A percentile compares a stretch with the other conserved stretches of the same genome.
phyloP scores from a whole-genome alignment of 2,113 vertebrate species.

The Trichechus manatus region DNA sequence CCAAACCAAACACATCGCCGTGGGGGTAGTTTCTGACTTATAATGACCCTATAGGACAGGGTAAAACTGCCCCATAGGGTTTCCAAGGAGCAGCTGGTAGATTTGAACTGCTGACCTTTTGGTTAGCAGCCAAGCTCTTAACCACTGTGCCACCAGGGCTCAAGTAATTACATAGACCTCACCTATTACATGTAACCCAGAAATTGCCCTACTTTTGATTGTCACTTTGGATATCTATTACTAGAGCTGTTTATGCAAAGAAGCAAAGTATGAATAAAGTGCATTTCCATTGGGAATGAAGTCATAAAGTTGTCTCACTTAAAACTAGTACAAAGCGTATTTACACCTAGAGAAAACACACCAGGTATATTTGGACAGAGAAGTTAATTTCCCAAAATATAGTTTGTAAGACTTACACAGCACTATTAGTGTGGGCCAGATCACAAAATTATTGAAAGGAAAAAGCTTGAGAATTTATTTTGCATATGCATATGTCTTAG shows the following conservation, averaged over 20 bases:
- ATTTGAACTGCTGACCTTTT: no score
- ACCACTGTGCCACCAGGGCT: no score
- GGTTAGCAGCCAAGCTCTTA: no score
- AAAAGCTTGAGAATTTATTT: not conserved
- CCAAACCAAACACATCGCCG: no score
- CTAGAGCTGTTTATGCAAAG: constrained; percentile 64
- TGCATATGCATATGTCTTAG: not conserved
- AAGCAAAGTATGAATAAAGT: constrained; percentile 55
- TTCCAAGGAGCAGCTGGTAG: no score
- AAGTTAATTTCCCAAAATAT: constrained; percentile 62
- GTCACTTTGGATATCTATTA: constrained; percentile 74
- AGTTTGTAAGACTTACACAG: constrained; percentile 61
- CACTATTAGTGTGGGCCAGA: constrained; percentile 29
- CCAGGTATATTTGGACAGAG: constrained; percentile 51
- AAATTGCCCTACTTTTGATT: constrained; percentile 48
- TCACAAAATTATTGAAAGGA: not conserved
- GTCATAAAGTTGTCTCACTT: not conserved
- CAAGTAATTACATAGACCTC: not conserved
- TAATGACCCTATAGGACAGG: no score
- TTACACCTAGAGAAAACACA: constrained; percentile 69
- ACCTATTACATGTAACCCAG: not conserved
- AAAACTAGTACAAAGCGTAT: constrained; percentile 60
- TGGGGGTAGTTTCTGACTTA: no score
- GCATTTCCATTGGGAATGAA: constrained; percentile 31
- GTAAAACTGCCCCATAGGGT: no score